Evolutionary conservation across 2,888 invertebrate species (phyloP).

Genomic region (Xestia xanthographa): DNA sequence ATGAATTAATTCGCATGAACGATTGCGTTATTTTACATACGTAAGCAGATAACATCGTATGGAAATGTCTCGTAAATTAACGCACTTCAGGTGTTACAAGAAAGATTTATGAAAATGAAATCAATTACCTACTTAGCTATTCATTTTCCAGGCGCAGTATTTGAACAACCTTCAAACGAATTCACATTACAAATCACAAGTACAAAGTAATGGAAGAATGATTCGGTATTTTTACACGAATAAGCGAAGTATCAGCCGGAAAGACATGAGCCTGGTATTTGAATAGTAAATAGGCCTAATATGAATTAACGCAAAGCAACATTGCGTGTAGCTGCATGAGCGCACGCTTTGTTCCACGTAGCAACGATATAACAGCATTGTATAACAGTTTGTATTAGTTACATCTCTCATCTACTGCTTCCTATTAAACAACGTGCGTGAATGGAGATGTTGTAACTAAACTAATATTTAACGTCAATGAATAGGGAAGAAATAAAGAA

Average conservation of each 20-base stretch:
- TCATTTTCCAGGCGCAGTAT: constrained; percentile 8
- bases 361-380: constrained; percentile 47
- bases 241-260: constrained; percentile 46
- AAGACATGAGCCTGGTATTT: constrained; percentile 49
- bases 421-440: constrained; percentile 24
- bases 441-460: background rate
- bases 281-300: constrained; percentile 54
- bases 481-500: background rate
- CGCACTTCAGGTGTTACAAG: constrained; percentile 32
- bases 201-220: constrained; percentile 15
- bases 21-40: constrained; percentile 15
- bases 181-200: background rate
- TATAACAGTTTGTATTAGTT: constrained; percentile 36
- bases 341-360: constrained; percentile 45
- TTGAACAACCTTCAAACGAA: constrained; percentile 1
- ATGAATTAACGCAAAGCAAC: constrained; percentile 62
- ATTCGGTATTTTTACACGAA: constrained; percentile 39
- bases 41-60: constrained; percentile 22
- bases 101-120: constrained; percentile 36
- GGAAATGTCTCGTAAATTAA: constrained; percentile 43
- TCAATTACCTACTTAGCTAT: constrained; percentile 3
- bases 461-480: background rate
- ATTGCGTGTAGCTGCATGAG: constrained; percentile 60
- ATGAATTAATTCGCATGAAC: constrained; percentile 25
- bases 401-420: constrained; percentile 11